A percentile compares a stretch with the other conserved stretches of the same genome.
These are phyloP conservation scores for Odontophorus gujanensis DNA, from an alignment of 2,113 vertebrate genomes.

Conservation along the genomic window DNA sequence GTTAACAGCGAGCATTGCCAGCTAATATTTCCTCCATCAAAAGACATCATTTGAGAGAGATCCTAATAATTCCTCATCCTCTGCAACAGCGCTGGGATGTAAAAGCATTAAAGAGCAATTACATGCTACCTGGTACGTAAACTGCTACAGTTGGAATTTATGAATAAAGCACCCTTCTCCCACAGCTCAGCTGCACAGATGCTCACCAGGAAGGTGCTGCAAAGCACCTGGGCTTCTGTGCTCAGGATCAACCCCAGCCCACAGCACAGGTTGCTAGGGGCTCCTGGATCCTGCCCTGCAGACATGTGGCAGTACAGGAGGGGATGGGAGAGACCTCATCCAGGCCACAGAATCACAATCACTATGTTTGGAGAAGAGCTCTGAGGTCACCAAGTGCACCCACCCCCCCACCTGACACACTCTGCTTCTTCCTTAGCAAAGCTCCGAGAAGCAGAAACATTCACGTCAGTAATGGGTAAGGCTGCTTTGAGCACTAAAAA, in stretches of 20 bases:
- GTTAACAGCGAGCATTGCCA: conserved; percentile 30
- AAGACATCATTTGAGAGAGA: conserved; percentile 20
- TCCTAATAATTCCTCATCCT: conserved; percentile 21
- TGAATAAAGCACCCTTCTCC: not conserved
- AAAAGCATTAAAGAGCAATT: conserved; percentile 48
- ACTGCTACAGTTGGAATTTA: conserved; percentile 33
- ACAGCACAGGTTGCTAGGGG: not conserved
- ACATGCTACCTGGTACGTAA: conserved; percentile 6
- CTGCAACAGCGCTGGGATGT: conserved; percentile 28
- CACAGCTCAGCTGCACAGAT: not conserved
- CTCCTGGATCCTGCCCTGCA: not conserved
- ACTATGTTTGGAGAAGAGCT: not conserved
- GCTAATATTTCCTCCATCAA: conserved; percentile 38
- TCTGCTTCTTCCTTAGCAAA: not conserved
- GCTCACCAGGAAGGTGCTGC: not conserved
- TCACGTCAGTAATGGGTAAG: not conserved
- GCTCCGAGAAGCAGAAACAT: not conserved
- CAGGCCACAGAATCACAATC: not conserved
- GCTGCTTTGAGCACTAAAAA: not conserved
- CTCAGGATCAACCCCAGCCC: not conserved
- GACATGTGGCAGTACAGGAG: not conserved
- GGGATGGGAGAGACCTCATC: not conserved
- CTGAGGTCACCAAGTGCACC: not conserved
- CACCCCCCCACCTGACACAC: not conserved
- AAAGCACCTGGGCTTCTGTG: fast-evolving